A percentile compares a stretch with the other conserved stretches of the same genome.
Evolutionary conservation across 1,140 invertebrate species (phyloP).

Genomic region (Tyrophagus putrescentiae): DNA sequence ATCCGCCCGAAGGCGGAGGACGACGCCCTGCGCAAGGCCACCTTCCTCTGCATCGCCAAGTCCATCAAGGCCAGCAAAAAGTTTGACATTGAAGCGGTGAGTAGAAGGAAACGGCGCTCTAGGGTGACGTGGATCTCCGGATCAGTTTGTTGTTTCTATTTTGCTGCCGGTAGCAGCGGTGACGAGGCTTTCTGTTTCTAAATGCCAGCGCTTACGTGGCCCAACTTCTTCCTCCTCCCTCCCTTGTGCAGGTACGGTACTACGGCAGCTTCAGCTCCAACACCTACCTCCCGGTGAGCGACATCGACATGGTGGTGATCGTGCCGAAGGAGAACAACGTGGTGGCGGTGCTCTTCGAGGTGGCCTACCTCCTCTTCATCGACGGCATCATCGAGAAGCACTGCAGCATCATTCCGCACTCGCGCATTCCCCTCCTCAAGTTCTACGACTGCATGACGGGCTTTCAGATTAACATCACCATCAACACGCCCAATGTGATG

Average conservation of each 20-base stretch:
- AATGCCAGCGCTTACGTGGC: not conserved
- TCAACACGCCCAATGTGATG: slow-evolving; percentile 90
- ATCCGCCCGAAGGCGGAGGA: slow-evolving; percentile 81
- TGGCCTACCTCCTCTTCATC: not conserved
- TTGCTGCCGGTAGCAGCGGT: slow-evolving; percentile 32
- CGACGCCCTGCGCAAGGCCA: slow-evolving; percentile 50
- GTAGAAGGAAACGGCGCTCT: too few relatives aligned
- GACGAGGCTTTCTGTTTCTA: not conserved
- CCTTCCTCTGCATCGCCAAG: not conserved
- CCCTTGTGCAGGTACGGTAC: slow-evolving; percentile 46
- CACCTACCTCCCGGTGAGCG: slow-evolving; percentile 85
- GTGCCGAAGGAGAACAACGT: slow-evolving; percentile 83
- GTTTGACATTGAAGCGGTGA: too few relatives aligned
- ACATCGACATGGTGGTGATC: slow-evolving; percentile 92
- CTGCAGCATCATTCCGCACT: slow-evolving; percentile 83
- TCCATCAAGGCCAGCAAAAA: not conserved
- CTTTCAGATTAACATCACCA: slow-evolving; percentile 88
- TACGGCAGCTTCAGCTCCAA: slow-evolving; percentile 85
- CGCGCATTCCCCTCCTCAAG: slow-evolving; percentile 91
- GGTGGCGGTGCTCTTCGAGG: slow-evolving; percentile 51
- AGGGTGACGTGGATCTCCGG: slow-evolving; percentile 64
- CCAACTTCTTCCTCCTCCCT: not conserved
- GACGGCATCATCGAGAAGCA: slow-evolving; percentile 73
- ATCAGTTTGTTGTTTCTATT: slow-evolving; percentile 68
- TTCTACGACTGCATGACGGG: slow-evolving; percentile 84